These are phyloP conservation scores for Globodera ellingtonae DNA, from an alignment of 1,140 invertebrate species.

Conservation along the genomic window DNA sequence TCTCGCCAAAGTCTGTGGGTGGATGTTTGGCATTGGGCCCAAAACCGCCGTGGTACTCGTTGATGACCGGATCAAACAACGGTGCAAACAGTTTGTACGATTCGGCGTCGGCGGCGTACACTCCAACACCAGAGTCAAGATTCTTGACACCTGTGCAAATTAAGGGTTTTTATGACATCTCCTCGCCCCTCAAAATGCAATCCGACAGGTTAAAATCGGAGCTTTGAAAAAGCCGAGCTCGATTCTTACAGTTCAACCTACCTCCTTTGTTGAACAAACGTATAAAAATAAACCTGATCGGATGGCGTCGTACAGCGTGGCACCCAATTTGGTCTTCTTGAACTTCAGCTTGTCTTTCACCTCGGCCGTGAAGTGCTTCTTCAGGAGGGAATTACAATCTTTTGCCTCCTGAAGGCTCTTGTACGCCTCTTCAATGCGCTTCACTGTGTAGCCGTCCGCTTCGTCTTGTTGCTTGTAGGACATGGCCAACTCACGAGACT, in stretches of 20 bases:
- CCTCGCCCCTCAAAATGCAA: too few species aligned
- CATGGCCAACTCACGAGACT: constrained; percentile 23
- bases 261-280: neutral
- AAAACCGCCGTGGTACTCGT: constrained; percentile 88
- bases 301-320: constrained; percentile 56
- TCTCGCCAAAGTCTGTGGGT: constrained; percentile 79
- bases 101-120: constrained; percentile 92
- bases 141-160: constrained; percentile 73
- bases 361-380: constrained; percentile 87
- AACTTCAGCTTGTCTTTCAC: constrained; percentile 76
- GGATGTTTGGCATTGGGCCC: constrained; percentile 79
- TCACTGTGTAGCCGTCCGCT: constrained; percentile 66
- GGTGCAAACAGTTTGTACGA: constrained; percentile 85
- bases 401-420: constrained; percentile 67
- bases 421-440: constrained; percentile 78
- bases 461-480: constrained; percentile 34
- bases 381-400: constrained; percentile 84
- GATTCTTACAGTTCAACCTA: too few species aligned
- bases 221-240: neutral
- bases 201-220: constrained; percentile 4
- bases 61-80: constrained; percentile 92
- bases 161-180: too few species aligned
- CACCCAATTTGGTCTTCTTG: constrained; percentile 52
- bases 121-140: constrained; percentile 79
- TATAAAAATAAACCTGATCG: constrained; percentile 45